A percentile compares a stretch with the other conserved stretches of the same genome.
Conservation (phyloP, 2,888 invertebrate genomes). For the Tenthredo mesomela region DNA sequence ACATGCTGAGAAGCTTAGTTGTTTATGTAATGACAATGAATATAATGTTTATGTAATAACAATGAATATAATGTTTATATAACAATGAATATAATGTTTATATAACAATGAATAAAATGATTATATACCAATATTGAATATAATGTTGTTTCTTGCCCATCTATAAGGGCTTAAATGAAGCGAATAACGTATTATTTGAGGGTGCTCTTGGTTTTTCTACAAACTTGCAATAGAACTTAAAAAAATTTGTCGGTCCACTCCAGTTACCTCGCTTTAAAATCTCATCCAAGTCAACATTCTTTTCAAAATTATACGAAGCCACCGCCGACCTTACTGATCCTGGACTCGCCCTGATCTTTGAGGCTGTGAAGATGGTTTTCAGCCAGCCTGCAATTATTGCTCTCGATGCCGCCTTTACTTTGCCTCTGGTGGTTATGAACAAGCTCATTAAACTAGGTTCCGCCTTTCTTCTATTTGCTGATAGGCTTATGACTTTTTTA, state of each 20-base stretch:
- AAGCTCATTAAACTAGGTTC: background rate
- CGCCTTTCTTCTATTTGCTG: background rate
- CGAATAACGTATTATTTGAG: no score
- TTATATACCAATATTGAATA: no score
- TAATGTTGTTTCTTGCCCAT: no score
- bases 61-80: no score
- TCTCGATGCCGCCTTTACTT: constrained; percentile 47
- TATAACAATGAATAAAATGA: no score
- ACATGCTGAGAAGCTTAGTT: no score
- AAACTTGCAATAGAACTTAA: constrained; percentile 39
- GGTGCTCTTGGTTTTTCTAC: background rate
- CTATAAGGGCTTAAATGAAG: background rate
- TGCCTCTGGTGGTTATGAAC: constrained; percentile 47
- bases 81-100: no score
- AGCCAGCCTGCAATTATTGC: constrained; percentile 50
- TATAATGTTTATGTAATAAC: no score
- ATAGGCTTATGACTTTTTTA: background rate
- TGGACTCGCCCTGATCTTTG: constrained; percentile 22
- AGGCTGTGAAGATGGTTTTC: background rate
- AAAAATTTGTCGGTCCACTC: constrained; percentile 29
- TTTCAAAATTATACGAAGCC: constrained; percentile 46
- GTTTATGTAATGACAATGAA: no score
- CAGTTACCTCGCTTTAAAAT: constrained; percentile 46
- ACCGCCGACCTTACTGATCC: constrained; percentile 47
- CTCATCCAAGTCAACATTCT: constrained; percentile 12